These are phyloP conservation scores for Siderastrea radians DNA, from an alignment of 92 coral and sea anemone genomes.

Conservation along the genomic window DNA sequence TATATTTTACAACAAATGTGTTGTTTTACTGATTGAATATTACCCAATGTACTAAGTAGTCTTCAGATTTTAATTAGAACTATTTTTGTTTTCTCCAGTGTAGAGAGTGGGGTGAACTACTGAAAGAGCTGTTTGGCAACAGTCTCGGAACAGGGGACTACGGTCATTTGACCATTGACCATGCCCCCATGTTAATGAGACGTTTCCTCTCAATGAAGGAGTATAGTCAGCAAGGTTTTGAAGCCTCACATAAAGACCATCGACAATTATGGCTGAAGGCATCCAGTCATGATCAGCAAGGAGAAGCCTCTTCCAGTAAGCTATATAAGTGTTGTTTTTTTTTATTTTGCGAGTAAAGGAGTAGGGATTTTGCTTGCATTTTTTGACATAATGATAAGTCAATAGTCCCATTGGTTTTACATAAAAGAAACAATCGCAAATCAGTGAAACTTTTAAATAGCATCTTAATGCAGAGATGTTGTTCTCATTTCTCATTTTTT, in stretches of 20 bases:
- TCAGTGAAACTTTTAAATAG: no score
- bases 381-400: no score
- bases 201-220: constrained; percentile 50
- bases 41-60: neutral
- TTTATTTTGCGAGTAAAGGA: no score
- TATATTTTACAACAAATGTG: no score
- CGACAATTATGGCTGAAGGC: constrained; percentile 56
- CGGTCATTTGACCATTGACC: constrained; percentile 50
- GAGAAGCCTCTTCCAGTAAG: constrained; percentile 60
- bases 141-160: constrained; percentile 54
- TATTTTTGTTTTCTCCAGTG: neutral
- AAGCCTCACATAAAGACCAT: constrained; percentile 63
- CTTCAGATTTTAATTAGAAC: neutral
- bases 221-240: constrained; percentile 60
- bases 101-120: neutral
- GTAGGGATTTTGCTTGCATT: no score
- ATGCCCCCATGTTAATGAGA: constrained; percentile 54
- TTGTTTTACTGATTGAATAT: no score
- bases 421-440: no score
- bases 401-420: no score
- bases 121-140: neutral
- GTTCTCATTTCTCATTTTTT: no score
- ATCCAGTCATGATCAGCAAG: constrained; percentile 42
- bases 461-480: no score
- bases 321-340: neutral